Evolutionary conservation across 2,888 invertebrate genomes (phyloP), one percentile per base, ranked within the genome.

Genomic region (Epiblema foenella): DNA sequence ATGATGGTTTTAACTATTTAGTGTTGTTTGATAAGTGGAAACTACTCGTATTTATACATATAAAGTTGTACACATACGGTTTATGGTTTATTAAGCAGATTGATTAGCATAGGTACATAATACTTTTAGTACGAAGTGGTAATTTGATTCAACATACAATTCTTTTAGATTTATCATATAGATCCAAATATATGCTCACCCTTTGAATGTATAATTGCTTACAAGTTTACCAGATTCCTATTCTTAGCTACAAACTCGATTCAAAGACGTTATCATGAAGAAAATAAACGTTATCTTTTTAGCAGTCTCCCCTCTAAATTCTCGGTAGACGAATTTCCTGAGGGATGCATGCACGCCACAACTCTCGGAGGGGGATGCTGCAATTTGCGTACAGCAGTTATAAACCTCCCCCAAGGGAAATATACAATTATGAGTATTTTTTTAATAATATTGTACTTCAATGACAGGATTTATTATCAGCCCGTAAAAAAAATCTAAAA

Each of bases 281-380:
- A 56, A 54, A 20, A 54, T 64, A 17, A 64, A 54, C 52, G 52
- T 64, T 64, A 54, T 64, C 37, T 64, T 18, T 51, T 54, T 20
- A 54, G 20, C n/a, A 52, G 37, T 59, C 39, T 15, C 18, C 42
- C 64, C 64, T 20, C 52, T n/a, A 37, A 18, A 66, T 17, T 46
- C 65, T 46, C 65, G 42, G 65, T 54, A 57, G 65, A 66, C 65
- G 29, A 57, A 64, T 56, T 57, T 66, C 65, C 65, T 57, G 42
- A 66, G 57, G 56, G 65, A 24, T 52, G 64, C 52, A 64, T 57
- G 39, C 57, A 70, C 58, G 49, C 70, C 70, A 46, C 70, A 65
- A 65, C 52, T 66, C 65, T 54, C n/a, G 39, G 64, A 39, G 29
- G 57, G 63, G 42, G 42, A 57, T 17, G 56, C 33, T 69, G 63